A percentile compares a stretch with the other conserved stretches of the same genome.
These are phyloP conservation scores for Chrosomus eos DNA, from an alignment of 2,797 vertebrate species.

Conservation along the genomic window DNA sequence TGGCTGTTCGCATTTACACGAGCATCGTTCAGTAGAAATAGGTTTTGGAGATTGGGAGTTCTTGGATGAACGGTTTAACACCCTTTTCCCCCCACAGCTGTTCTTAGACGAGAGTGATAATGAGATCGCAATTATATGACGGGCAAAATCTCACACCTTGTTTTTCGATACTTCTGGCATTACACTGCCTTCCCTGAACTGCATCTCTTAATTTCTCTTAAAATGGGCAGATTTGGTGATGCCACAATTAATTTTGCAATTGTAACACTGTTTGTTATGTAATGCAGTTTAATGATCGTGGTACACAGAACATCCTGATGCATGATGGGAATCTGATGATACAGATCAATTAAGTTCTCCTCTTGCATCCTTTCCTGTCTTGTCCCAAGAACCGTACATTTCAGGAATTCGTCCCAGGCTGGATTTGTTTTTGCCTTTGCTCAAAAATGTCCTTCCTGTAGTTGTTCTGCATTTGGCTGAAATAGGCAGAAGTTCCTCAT, in stretches of 20 bases:
- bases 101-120: neutral
- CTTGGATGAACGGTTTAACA: neutral
- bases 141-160: neutral
- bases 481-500: constrained; percentile 8
- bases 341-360: constrained; percentile 16
- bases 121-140: constrained; percentile 12
- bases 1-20: neutral
- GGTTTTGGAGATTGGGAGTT: neutral
- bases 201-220: neutral
- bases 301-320: neutral
- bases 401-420: neutral
- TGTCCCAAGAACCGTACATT: neutral
- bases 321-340: constrained; percentile 1
- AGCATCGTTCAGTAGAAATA: neutral
- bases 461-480: neutral
- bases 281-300: constrained; percentile 1
- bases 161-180: neutral
- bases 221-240: neutral
- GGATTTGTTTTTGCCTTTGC: constrained; percentile 11
- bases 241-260: neutral
- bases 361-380: neutral
- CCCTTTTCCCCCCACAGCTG: neutral
- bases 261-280: neutral
- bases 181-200: neutral
- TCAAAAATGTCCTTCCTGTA: constrained; percentile 25